Percentiles rank a stretch among this genome's conserved stretches.
These are phyloP conservation scores for Exaiptasia diaphana DNA, from an alignment of 64 coral and sea anemone species.

Conservation along the genomic window DNA sequence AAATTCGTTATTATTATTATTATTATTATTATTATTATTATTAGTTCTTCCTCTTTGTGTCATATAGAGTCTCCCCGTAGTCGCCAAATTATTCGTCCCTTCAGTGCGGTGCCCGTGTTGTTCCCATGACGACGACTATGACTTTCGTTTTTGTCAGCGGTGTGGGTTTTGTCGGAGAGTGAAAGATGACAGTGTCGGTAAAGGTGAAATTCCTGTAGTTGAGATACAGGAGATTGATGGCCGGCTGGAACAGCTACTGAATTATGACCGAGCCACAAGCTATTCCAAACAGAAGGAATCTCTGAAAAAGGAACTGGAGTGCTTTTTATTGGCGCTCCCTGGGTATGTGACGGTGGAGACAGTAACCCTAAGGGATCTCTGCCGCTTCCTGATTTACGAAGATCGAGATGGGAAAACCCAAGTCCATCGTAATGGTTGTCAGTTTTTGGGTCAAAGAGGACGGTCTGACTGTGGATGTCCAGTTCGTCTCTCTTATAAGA, in stretches of 20 bases:
- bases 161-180: constrained; percentile 23
- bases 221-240: too few relatives aligned
- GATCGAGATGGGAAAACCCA: constrained; percentile 36
- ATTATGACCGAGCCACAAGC: background rate
- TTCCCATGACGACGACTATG: constrained; percentile 28
- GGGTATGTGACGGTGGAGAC: background rate
- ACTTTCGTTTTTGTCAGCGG: constrained; percentile 47
- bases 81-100: constrained; percentile 37
- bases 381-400: constrained; percentile 21
- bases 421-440: constrained; percentile 23
- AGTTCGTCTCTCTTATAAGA: constrained; percentile 24
- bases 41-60: background rate
- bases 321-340: background rate
- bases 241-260: constrained; percentile 7
- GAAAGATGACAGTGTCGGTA: too few relatives aligned
- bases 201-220: too few relatives aligned
- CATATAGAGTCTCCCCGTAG: background rate
- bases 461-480: constrained; percentile 12
- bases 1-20: too few relatives aligned
- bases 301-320: background rate
- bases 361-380: constrained; percentile 30
- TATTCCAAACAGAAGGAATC: constrained; percentile 26
- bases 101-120: constrained; percentile 25
- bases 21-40: too few relatives aligned
- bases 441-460: background rate